Percentiles rank a stretch among this genome's conserved stretches.
phyloP scores from a whole-genome alignment of 2,113 vertebrate species.

The Cathartes aura region DNA sequence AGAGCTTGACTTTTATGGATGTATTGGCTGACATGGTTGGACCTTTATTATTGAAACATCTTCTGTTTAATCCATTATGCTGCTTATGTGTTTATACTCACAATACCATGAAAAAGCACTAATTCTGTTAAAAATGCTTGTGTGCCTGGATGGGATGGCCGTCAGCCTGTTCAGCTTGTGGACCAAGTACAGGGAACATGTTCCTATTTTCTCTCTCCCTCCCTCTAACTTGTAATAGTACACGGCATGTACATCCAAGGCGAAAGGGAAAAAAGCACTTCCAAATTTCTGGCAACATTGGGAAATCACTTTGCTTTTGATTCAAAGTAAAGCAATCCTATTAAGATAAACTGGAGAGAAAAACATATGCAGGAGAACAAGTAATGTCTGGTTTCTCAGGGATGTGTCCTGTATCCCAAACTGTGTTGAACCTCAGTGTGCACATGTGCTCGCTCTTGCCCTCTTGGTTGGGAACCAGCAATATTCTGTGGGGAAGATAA shows the following conservation, averaged over 20 bases:
- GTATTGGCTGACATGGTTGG: not conserved
- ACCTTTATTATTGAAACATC: not conserved
- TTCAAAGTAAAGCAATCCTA: not conserved
- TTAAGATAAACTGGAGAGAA: not conserved
- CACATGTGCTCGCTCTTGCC: not conserved
- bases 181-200: not conserved
- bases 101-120: not conserved
- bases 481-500: not conserved
- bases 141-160: not conserved
- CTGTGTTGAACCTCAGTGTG: not conserved
- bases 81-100: not conserved
- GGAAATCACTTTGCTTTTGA: not conserved
- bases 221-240: not conserved
- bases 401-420: not conserved
- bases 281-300: not conserved
- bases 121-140: not conserved
- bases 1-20: not conserved
- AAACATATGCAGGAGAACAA: not conserved
- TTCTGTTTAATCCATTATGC: not conserved
- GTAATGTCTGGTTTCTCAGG: not conserved
- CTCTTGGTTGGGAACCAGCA: not conserved
- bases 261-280: not conserved
- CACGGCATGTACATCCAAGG: not conserved
- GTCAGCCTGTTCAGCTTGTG: not conserved
- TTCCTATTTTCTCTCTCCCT: not conserved